Base-by-base conservation (phyloP, 2,888 invertebrate genomes). In the Nematopogon swammerdamellus region DNA sequence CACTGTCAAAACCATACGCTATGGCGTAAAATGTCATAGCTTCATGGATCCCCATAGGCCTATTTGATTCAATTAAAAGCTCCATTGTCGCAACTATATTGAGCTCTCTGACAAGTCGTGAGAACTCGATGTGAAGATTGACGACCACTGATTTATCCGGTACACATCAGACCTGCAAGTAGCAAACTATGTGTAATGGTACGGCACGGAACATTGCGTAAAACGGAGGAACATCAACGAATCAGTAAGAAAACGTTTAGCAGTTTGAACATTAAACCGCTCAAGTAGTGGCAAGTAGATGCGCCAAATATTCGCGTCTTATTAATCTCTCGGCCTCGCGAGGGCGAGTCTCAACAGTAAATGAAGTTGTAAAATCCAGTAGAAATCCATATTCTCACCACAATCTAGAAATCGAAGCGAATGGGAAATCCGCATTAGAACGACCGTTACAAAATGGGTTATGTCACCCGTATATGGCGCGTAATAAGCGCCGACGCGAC, bases 381-480 rank as follows among this genome's bases (percentile, higher is more conserved):
- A 36, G 4, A 6, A 36, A 36, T 36, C 36, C 36, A 36, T 36
- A 36, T 36, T 36, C 36, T 36, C 36, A 14, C 36, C 4, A 14
- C 36, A 53, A 53, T 52, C 55, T 52, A 53, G 51, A 53, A 60
- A 61, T 63, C 58, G n/a, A 59, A 55, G 56, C 54, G 54, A 51
- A 51, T 56, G 58, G 62, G 62, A 63, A 63, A 64, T 64, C 64
- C 61, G 63, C 65, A 60, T 58, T 55, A 54, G 50, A 55, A 56
- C 54, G 59, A 62, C 70, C 68, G 72, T 70, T 72, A 68, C 63
- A 65, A 66, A 64, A 70, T 67, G 58, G 67, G 67, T 68, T 68
- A 68, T 66, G 67, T 70, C 67, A 65, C 68, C 68, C 68, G 62
- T 65, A 67, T 63, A 72, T 64, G 70, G 70, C 11, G 44, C 42